Evolutionary conservation across 2,888 invertebrate species (phyloP).

Genomic region (Dione juno): DNA sequence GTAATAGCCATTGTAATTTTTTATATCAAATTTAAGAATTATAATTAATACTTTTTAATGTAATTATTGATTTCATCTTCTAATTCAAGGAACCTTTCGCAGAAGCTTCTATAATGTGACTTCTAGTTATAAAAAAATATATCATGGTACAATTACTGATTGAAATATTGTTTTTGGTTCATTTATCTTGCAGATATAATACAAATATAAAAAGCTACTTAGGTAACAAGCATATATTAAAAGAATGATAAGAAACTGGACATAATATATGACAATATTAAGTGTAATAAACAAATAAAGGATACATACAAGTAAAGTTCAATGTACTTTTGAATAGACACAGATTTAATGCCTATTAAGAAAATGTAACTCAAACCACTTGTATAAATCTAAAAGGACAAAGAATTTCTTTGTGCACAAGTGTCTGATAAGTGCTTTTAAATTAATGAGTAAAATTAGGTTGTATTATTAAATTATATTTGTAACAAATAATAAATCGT

Average conservation of each 20-base stretch:
- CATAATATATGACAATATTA: slow-evolving; percentile 2
- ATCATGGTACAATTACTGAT: too few relatives aligned
- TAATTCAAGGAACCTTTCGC: not conserved
- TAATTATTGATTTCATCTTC: too few relatives aligned
- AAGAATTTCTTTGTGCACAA: slow-evolving; percentile 10
- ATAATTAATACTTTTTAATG: too few relatives aligned
- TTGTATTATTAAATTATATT: slow-evolving; percentile 6
- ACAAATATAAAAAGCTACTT: not conserved
- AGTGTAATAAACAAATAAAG: slow-evolving; percentile 8
- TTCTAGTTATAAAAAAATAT: too few relatives aligned
- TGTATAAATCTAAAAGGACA: slow-evolving; percentile 13
- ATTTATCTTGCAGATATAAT: too few relatives aligned
- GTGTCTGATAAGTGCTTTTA: not conserved
- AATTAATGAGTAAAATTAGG: not conserved
- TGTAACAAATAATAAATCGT: not conserved
- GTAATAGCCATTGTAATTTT: too few relatives aligned
- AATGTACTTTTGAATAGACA: slow-evolving; percentile 19
- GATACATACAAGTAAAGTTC: slow-evolving; percentile 15
- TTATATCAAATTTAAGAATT: too few relatives aligned
- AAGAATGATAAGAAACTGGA: not conserved
- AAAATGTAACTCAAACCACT: not conserved
- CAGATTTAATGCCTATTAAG: slow-evolving; percentile 12
- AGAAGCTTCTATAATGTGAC: not conserved
- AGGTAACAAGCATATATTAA: not conserved
- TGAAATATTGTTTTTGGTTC: too few relatives aligned